Evolutionary conservation across 2,113 vertebrate genomes (phyloP), one percentile per base, ranked within the genome.

Genomic region (Macaca nemestrina): DNA sequence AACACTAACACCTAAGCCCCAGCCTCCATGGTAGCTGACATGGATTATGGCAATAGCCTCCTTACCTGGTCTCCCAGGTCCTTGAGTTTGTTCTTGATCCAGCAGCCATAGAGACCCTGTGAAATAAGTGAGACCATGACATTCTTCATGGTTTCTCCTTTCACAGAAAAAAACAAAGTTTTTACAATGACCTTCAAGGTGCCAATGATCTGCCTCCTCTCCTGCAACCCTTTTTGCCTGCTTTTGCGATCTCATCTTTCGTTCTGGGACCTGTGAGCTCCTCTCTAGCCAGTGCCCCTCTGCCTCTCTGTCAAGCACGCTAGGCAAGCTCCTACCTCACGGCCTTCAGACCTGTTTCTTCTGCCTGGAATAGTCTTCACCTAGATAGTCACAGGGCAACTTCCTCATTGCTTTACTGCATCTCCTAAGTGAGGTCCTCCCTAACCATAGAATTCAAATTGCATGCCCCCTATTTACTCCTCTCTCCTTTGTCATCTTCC

Each of bases 381-480:
- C 32, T 16, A 12, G 3, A 8, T 10, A 17, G 2, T 45, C 61
- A 17, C 7, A 16, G 59, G 35, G 35, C 9, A 59, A 8, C 38
- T 38, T n/a, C 16, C 45, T 57, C 40, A 25, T 59, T 25, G 6
- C 9, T 91, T 68, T 25, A 18, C 7, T 67, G 38, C 10, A 32
- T 61, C 27, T 32, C 52, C 18, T 30, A 35, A 14, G 35, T 1
- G 84, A 25, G 10, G 10, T 8, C n/a, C 50, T 38, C 57, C 20
- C 78, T 76, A 50, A 40, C 11, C 17, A 9, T 8, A 6, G 2
- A 13, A 38, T 81, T 52, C 9, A 81, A 48, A 38, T 4, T 1
- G 6, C 8, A 9, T 4, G 1, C 20, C 7, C 23, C 14, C 45
- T 13, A 18, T n/a, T 17, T 18, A 6, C 5, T 67, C 1, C 7